Conservation (phyloP, 2,797 vertebrate genomes). For the Pyrocephalus nanus region DNA sequence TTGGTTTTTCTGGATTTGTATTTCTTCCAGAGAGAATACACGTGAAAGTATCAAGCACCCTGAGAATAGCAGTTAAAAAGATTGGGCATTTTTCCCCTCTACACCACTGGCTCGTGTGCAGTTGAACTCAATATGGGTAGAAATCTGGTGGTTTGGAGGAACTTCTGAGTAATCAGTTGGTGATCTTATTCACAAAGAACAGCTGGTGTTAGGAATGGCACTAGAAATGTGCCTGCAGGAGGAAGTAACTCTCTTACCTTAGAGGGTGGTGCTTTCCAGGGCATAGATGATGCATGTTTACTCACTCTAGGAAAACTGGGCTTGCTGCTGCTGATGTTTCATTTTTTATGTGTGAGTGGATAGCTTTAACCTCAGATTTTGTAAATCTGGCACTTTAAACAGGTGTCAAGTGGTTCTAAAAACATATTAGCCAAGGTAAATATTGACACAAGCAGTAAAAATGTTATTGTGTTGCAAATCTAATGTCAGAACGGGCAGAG, state of each 20-base stretch:
- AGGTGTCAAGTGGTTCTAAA: constrained; percentile 2
- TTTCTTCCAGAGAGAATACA: neutral
- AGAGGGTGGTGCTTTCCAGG: neutral
- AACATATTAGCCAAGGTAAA: constrained; percentile 17
- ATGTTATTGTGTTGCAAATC: neutral
- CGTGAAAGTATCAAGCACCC: accelerated
- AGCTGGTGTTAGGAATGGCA: neutral
- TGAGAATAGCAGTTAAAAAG: neutral
- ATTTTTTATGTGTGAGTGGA: neutral
- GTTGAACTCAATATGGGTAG: neutral
- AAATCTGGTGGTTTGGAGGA: neutral
- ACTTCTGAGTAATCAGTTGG: neutral
- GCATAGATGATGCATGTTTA: neutral
- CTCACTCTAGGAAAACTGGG: neutral
- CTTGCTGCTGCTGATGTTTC: neutral
- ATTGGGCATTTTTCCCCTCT: neutral
- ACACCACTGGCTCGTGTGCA: neutral
- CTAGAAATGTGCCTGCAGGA: neutral
- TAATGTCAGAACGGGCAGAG: neutral
- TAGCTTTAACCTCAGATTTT: neutral
- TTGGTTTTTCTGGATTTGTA: neutral
- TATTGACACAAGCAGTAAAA: constrained; percentile 30
- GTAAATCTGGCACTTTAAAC: neutral
- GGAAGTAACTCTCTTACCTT: neutral
- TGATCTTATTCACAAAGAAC: neutral